Base-by-base conservation (phyloP, 2,797 vertebrate species). In the Clarias pachynema region DNA sequence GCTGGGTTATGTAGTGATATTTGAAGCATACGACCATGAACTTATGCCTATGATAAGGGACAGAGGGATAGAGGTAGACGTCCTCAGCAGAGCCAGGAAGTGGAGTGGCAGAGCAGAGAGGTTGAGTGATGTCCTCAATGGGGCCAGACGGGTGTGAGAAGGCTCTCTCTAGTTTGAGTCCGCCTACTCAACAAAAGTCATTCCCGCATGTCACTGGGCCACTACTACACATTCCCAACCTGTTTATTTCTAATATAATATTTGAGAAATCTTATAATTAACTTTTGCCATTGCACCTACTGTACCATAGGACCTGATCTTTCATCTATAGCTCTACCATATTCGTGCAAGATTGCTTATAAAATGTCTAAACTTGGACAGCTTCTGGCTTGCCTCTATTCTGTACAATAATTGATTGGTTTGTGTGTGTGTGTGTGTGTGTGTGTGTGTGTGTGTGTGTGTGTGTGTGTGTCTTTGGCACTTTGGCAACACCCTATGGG, bases 401-500 rank as follows among this genome's bases (percentile, higher is more conserved):
- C 68, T 40, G 60, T 49, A 75, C 8, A 49, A 60, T 86, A 49
- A 83, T 75, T 87, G 86, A 90, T 83, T 83, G 87, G 24, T 53
- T 22, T 10, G 22, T 44, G 22, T 72, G 73, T 56, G n/a, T 49
- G 40, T 49, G 37, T 49, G 70, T 77, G 40, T 53, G 37, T 37
- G 29, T 15, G 44, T 29, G 72, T 75, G 72, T 53, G 72, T 9
- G 20, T 0, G 68, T 0, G 31, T 15, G 37, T 6, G 22, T n/a
- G 10, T 44, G 20, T 40, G 20, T 72, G 69, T 6, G 8, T 75
- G 26, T 75, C 83, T 81, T 59, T 34, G 60, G 60, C 60, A 73
- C 15, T 77, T 83, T 53, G 80, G 34, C n/a, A 1, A 44, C 84
- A 70, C 89, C 84, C 79, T 82, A 86, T 87, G 91, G 87, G 86